Base-by-base conservation (phyloP, 2,888 invertebrate species). In the Drosophila niveifrons region DNA sequence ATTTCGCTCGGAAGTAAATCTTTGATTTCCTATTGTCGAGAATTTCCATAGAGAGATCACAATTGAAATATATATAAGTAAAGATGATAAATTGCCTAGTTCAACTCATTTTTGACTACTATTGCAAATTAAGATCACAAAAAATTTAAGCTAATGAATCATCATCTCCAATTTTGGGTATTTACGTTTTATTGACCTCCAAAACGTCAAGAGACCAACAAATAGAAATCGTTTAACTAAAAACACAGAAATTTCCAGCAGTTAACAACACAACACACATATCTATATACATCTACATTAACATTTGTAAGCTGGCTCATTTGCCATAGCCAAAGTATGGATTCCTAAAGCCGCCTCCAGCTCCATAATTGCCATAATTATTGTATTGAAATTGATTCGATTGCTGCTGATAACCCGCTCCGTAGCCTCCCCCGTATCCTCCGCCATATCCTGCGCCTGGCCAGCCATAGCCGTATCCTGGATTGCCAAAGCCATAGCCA, bases 111-210 rank as follows among this genome's bases (percentile, higher is more conserved):
- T 31, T 44, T 13, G 0, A 6, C 4, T 39, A 13, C 13, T 13
- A 39, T 6, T n/a, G 13, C 13, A 39, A 39, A 39, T n/a, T 7
- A 9, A 39, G 1, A 39, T 47, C 17, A 8, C 17, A 8, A 51
- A 57, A 28, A n/a, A n/a, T n/a, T 29, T 51, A 56, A 66, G 47
- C 47, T 18, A 52, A 50, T 87, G 87, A 90, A 59, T 90, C 88
- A 87, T 64, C 50, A 23, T 9, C 31, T 43, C n/a, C 47, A 44
- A 41, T 8, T 61, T 84, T 79, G 85, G 88, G 80, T 70, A 87
- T 87, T 90, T 86, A 65, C 75, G 66, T 82, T 90, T 83, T 87
- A 89, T 87, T 87, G 85, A 87, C 87, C 90, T 87, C 80, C 78
- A 81, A 67, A 58, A 69, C 50, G 13, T 64, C 6, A 23, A 70